Conservation (phyloP, 2,797 vertebrate species). For the Sylvilagus floridanus region DNA sequence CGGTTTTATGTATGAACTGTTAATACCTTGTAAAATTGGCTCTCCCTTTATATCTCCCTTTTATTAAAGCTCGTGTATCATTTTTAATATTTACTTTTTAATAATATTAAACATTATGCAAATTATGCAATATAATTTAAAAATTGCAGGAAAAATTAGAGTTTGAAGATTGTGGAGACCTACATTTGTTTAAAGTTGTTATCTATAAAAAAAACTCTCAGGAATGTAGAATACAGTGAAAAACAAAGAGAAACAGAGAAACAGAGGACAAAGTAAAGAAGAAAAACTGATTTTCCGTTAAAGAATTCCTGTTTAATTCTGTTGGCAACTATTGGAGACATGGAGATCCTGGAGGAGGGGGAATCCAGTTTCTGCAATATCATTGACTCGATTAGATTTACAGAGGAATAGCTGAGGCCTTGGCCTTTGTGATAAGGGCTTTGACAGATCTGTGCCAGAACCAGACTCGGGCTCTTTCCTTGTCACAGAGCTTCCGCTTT, state of each 20-base stretch:
- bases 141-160: neutral
- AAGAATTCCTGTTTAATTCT: constrained; percentile 24
- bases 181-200: neutral
- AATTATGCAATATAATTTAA: neutral
- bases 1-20: constrained; percentile 8
- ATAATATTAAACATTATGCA: neutral
- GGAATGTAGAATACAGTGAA: constrained; percentile 31
- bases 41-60: neutral
- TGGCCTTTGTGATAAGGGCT: neutral
- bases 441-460: neutral
- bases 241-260: neutral
- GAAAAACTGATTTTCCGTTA: neutral
- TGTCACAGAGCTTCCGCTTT: neutral
- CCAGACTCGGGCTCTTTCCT: neutral
- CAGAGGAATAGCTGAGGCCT: neutral
- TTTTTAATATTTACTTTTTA: constrained; percentile 11
- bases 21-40: neutral
- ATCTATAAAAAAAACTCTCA: neutral
- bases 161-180: neutral
- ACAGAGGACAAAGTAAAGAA: neutral
- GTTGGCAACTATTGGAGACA: neutral
- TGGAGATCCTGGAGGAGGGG: neutral
- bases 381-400: neutral
- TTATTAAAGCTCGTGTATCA: neutral
- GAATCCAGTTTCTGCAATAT: neutral